Percentiles rank a stretch among this genome's conserved stretches.
phyloP scores from a whole-genome alignment of 2,888 invertebrate genomes.

The Caenorhabditis becei region DNA sequence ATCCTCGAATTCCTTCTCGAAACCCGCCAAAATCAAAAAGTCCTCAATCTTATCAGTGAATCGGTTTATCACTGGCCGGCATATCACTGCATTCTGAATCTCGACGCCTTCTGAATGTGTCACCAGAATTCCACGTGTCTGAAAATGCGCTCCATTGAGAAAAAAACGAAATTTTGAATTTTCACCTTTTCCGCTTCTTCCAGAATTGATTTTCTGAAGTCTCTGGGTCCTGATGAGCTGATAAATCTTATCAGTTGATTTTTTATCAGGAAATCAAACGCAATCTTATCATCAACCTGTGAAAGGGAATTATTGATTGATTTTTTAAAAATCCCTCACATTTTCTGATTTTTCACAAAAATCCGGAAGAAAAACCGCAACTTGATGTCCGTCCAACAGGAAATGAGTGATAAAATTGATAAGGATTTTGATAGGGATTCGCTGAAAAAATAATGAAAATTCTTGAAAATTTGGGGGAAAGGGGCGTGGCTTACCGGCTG shows the following conservation, averaged over 20 bases:
- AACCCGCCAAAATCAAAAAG: constrained; percentile 2
- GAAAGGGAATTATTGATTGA: too few species aligned
- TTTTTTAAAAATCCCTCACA: too few species aligned
- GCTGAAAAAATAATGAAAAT: neutral
- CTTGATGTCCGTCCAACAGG: constrained; percentile 16
- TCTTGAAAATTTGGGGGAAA: neutral
- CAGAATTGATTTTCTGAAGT: neutral
- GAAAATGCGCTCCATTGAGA: neutral
- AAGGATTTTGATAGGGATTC: neutral
- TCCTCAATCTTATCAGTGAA: constrained; percentile 9
- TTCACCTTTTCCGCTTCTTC: constrained; percentile 14
- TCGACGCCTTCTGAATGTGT: constrained; percentile 5
- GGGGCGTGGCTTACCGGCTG: neutral
- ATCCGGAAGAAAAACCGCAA: neutral
- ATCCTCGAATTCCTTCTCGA: neutral
- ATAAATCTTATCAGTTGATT: constrained; percentile 3
- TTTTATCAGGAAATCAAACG: constrained; percentile 5
- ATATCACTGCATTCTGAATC: neutral
- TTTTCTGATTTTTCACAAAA: neutral
- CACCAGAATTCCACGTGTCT: constrained; percentile 14
- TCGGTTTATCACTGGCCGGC: constrained; percentile 11
- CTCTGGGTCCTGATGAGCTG: neutral
- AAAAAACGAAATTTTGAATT: neutral
- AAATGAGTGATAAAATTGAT: constrained; percentile 20
- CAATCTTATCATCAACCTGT: neutral